Evolutionary conservation across 2,888 invertebrate genomes (phyloP).

Genomic region (Phengaris alcon): DNA sequence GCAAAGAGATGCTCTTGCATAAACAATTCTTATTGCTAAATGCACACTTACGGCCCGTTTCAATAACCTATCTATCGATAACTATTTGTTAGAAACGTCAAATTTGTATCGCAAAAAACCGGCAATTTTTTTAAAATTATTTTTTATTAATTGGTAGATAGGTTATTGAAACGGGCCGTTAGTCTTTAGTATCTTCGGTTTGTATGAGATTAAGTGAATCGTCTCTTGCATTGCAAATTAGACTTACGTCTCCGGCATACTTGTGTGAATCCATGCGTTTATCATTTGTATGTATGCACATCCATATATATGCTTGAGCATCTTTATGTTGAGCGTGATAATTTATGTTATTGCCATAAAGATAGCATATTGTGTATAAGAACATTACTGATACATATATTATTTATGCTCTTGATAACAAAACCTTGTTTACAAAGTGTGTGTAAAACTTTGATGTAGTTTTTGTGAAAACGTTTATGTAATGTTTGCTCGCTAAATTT

Average conservation of each 20-base stretch:
- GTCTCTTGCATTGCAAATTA: constrained; percentile 8
- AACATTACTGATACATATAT: constrained; percentile 26
- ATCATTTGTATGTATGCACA: constrained; percentile 3
- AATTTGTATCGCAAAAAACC: too few species aligned
- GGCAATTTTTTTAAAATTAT: too few species aligned
- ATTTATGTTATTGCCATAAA: constrained; percentile 11
- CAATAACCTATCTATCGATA: too few species aligned
- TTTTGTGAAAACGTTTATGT: constrained; percentile 4
- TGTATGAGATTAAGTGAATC: background rate
- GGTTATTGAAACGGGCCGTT: background rate
- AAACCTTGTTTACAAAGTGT: background rate
- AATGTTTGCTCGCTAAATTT: constrained; percentile 18
- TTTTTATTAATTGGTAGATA: too few species aligned
- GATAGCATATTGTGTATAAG: constrained; percentile 21
- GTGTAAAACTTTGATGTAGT: background rate
- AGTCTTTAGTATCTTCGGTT: background rate
- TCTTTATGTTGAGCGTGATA: constrained; percentile 15
- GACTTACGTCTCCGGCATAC: background rate
- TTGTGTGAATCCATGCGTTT: constrained; percentile 17
- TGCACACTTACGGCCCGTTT: background rate
- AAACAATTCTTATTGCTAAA: background rate
- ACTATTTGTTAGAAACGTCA: too few species aligned
- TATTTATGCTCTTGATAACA: constrained; percentile 23
- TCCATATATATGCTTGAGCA: background rate
- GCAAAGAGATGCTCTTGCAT: constrained; percentile 15